Conservation (phyloP, 2,888 invertebrate genomes). For the Sesia apiformis region DNA sequence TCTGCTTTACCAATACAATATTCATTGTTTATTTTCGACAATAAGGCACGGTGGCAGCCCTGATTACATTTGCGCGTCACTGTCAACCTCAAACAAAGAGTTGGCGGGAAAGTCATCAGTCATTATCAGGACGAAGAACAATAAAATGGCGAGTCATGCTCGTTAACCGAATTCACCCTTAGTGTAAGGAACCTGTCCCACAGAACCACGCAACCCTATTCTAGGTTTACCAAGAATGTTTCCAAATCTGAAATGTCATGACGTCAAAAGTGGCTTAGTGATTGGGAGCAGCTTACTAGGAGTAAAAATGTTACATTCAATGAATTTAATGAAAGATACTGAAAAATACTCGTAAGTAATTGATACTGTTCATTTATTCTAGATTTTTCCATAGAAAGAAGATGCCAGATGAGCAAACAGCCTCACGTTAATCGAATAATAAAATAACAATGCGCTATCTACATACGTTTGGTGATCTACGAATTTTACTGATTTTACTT, state of each 20-base stretch:
- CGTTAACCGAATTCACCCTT: conserved; percentile 56
- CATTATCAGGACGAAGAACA: conserved; percentile 66
- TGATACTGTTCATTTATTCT: too few relatives aligned
- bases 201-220: neutral
- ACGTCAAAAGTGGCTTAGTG: neutral
- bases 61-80: conserved; percentile 68
- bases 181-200: neutral
- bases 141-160: conserved; percentile 61
- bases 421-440: too few relatives aligned
- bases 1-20: conserved; percentile 37
- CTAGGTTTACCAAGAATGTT: conserved; percentile 19
- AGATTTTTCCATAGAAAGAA: too few relatives aligned
- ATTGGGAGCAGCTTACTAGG: neutral
- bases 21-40: conserved; percentile 40
- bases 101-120: conserved; percentile 61
- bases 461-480: too few relatives aligned
- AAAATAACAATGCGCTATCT: too few relatives aligned
- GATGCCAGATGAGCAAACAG: too few relatives aligned
- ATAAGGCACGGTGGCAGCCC: conserved; percentile 16
- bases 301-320: too few relatives aligned
- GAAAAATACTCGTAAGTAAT: neutral
- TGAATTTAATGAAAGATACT: neutral
- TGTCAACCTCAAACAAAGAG: conserved; percentile 64
- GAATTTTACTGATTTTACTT: too few relatives aligned
- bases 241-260: conserved; percentile 39